Evolutionary conservation across 1,140 invertebrate genomes (phyloP).

Genomic region (Ceratosolen solmsi): DNA sequence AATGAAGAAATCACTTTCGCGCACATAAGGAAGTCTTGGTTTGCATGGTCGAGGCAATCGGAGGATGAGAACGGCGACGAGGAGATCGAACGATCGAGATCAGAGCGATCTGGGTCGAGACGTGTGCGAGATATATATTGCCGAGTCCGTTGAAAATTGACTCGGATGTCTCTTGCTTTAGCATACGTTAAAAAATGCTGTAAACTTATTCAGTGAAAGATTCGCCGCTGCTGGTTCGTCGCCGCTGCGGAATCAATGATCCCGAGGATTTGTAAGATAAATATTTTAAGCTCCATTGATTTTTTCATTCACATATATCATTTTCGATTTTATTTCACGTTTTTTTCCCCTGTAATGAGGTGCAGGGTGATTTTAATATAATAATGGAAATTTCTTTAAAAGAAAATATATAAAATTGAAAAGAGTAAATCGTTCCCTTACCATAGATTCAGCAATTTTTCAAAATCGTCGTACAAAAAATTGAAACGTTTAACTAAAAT

Average conservation of each 20-base stretch:
- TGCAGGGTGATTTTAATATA: no score
- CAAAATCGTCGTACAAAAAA: no score
- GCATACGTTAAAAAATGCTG: background rate
- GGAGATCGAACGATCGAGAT: background rate
- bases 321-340: no score
- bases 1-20: conserved; percentile 51
- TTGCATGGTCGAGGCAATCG: background rate
- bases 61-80: background rate
- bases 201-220: background rate
- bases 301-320: background rate
- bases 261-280: background rate
- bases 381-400: no score
- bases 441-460: no score
- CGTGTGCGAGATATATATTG: background rate
- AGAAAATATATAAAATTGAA: no score
- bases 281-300: background rate
- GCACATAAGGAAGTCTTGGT: conserved; percentile 19
- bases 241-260: background rate
- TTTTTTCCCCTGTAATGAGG: no score
- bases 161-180: background rate
- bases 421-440: no score
- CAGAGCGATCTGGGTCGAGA: conserved; percentile 61
- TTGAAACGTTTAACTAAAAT: no score
- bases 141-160: background rate
- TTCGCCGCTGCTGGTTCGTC: background rate